These are phyloP conservation scores for Idaea biselata DNA, from an alignment of 2,888 invertebrate genomes.

Conservation along the genomic window DNA sequence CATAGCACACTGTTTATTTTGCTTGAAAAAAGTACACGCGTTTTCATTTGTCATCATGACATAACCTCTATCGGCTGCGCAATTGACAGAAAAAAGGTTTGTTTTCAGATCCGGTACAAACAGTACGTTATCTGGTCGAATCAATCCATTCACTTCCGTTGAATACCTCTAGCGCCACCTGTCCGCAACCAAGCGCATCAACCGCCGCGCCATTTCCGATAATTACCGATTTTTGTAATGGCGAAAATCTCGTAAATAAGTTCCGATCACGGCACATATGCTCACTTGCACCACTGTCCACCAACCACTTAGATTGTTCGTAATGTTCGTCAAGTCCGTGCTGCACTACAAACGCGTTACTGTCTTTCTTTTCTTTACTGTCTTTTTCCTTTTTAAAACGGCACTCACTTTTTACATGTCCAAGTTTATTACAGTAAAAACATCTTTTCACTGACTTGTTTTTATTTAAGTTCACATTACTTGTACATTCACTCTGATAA, in stretches of 20 bases:
- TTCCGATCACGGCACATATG: conserved; percentile 22
- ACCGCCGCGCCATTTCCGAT: conserved; percentile 26
- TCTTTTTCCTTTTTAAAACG: conserved; percentile 12
- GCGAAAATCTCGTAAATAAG: conserved; percentile 19
- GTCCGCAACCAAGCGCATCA: conserved; percentile 23
- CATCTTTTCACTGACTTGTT: conserved; percentile 9
- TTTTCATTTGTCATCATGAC: conserved; percentile 26
- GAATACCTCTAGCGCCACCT: conserved; percentile 23
- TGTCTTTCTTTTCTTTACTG: conserved; percentile 5
- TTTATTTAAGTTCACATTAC: no score
- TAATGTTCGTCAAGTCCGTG: no score
- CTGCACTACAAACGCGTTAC: no score
- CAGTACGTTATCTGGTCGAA: conserved; percentile 29
- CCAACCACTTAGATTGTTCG: conserved; percentile 25
- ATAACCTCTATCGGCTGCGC: conserved; percentile 27
- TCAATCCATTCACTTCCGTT: conserved; percentile 29
- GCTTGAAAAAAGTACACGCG: conserved; percentile 22
- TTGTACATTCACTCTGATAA: conserved; percentile 5
- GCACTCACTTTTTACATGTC: conserved; percentile 23
- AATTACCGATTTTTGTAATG: conserved; percentile 17
- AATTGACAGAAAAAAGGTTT: conserved; percentile 28
- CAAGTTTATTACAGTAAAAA: conserved; percentile 19
- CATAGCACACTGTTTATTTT: conserved; percentile 22
- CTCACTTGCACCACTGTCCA: conserved; percentile 27
- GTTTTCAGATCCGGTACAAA: conserved; percentile 21